phyloP scores from a whole-genome alignment of 2,113 vertebrate species.

The cat (Felis catus) region DNA sequence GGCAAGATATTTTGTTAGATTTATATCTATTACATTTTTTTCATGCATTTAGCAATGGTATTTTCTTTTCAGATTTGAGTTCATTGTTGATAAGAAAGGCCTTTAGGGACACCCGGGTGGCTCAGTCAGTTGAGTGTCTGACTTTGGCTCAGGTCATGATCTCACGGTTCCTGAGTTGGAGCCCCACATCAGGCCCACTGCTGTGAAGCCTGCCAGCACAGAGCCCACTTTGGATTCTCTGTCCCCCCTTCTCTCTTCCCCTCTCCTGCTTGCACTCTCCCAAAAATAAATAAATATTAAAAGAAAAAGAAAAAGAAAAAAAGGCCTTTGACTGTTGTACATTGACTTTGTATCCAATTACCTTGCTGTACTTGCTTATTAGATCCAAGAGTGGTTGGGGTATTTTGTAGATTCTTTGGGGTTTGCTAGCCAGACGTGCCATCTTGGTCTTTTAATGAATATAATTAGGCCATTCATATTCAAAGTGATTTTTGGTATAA shows the following conservation, averaged over 20 bases:
- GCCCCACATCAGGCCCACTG: too few relatives aligned
- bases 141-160: too few relatives aligned
- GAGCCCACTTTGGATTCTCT: too few relatives aligned
- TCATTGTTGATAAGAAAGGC: background rate
- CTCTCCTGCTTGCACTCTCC: too few relatives aligned
- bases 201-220: too few relatives aligned
- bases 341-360: too few relatives aligned
- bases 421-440: background rate
- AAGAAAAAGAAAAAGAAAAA: too few relatives aligned
- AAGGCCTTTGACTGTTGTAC: background rate
- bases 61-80: background rate
- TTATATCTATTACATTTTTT: background rate
- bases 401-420: background rate
- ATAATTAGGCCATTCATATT: background rate
- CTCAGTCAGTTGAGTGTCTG: too few relatives aligned
- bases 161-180: too few relatives aligned
- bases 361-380: background rate
- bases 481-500: background rate
- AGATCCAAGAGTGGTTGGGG: background rate
- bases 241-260: too few relatives aligned
- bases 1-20: background rate
- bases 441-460: background rate
- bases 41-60: background rate
- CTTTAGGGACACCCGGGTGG: background rate
- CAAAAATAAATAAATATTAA: too few relatives aligned